Evolutionary conservation across 2,797 vertebrate genomes (phyloP).

Genomic region (Hyperoplus lanceolatus): DNA sequence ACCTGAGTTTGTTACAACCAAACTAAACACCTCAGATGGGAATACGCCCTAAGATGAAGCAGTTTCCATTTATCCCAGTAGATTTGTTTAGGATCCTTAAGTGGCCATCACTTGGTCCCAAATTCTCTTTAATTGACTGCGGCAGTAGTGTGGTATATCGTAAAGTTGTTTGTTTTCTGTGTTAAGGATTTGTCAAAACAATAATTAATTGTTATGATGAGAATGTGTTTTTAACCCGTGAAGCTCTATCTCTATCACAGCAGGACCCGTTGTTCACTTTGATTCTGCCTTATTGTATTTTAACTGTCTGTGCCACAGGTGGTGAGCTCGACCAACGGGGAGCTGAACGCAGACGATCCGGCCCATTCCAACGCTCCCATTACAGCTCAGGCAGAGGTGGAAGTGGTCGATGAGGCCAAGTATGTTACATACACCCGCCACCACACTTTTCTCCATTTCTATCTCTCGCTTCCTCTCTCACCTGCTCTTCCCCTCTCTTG

Average conservation of each 20-base stretch:
- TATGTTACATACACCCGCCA: conserved; percentile 85
- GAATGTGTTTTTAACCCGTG: neutral
- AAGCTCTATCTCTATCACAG: conserved; percentile 15
- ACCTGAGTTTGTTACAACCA: too few species aligned
- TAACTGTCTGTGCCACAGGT: conserved; percentile 86
- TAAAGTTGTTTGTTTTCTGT: too few species aligned
- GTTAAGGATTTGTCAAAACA: too few species aligned
- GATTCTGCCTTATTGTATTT: neutral
- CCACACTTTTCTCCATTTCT: conserved; percentile 52
- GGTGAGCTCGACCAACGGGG: conserved; percentile 98
- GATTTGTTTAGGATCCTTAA: too few species aligned
- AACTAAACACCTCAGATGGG: too few species aligned
- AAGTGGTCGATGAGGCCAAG: conserved; percentile 99
- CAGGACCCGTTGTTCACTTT: conserved; percentile 1
- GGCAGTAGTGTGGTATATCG: too few species aligned
- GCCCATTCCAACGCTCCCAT: conserved; percentile 95
- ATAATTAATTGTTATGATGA: too few species aligned
- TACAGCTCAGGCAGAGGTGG: conserved; percentile 95
- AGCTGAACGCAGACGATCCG: conserved; percentile 95
- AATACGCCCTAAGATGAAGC: too few species aligned
- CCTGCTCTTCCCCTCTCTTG: conserved; percentile 21
- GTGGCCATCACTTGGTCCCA: too few species aligned
- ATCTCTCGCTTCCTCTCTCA: conserved; percentile 60
- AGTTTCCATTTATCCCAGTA: too few species aligned
- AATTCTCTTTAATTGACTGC: too few species aligned